Base-by-base conservation (phyloP, 1,140 invertebrate species). In the Doryteuthis pealeii region DNA sequence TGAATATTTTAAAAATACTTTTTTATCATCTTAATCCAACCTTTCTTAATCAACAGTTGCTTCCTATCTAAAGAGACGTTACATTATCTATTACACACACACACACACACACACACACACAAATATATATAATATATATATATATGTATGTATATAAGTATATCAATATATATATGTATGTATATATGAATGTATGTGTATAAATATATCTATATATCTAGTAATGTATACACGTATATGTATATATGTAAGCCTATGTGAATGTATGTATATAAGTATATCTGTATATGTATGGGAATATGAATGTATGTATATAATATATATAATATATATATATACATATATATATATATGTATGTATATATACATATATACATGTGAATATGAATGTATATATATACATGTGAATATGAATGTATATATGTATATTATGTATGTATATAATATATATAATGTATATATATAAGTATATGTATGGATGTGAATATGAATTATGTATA, bases 311-410 rank as follows among this genome's bases (percentile, higher is more conserved):
- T 58, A 26, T 58, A 58, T 58, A 26, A 5, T n/a, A 5, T 3
- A 18, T 5, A n/a, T 3, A 3, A 58, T 58, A 26, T 26, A 18
- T 58, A 26, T n/a, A 6, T 58, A 26, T 58, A 58, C 15, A 26
- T 58, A 58, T 58, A 26, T 58, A 58, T 58, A 26, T 58, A 58
- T 58, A 58, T 58, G 3, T 58, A 58, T 58, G 15, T 58, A 58
- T 58, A 58, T 58, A 58, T 58, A 6, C 15, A 58, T 58, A 58
- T 58, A 58, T 6, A 58, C 15, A 58, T 58, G 15, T 58, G 15
- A 5, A 4, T 58, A 26, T 58, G 15, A 5, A 26, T 58, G 15
- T 6, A 26, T 58, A 26, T 58, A 4, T 58, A 26, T 58, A 58
- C 15, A 26, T 58, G 15, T 58, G 15, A 5, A 18, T 18, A 26